Conservation (phyloP, 2,113 vertebrate species). For the Mohoua ochrocephala region DNA sequence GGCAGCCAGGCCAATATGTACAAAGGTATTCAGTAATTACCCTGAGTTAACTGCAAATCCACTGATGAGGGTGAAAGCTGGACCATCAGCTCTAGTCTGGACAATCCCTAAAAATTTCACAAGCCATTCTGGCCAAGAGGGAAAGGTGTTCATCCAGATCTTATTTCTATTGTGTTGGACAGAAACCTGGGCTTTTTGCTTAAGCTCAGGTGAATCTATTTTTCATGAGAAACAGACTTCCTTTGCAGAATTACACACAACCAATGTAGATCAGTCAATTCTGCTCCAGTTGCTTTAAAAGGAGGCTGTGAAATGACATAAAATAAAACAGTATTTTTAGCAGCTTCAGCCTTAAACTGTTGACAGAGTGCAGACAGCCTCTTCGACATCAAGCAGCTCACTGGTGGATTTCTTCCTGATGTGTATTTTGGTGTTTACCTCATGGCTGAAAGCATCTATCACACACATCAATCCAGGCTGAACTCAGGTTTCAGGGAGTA, state of each 20-base stretch:
- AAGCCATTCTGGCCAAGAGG: not conserved
- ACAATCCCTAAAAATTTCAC: not conserved
- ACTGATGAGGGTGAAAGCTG: not conserved
- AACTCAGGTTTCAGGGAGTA: not conserved
- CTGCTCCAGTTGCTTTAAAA: conserved; percentile 8
- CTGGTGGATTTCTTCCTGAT: not conserved
- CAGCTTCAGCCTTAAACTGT: not conserved
- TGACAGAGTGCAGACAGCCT: conserved; percentile 9
- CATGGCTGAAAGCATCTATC: not conserved
- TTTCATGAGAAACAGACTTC: not conserved
- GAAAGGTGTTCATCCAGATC: not conserved
- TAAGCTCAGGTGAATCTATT: not conserved
- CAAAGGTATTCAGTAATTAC: not conserved
- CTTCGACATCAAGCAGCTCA: not conserved
- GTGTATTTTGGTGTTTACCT: not conserved
- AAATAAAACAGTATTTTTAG: not conserved
- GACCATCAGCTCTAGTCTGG: not conserved
- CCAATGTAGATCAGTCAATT: not conserved
- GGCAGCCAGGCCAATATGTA: not conserved
- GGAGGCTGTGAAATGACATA: not conserved
- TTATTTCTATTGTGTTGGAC: not conserved
- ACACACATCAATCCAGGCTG: not conserved
- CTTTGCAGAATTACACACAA: not conserved
- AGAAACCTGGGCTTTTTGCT: not conserved
- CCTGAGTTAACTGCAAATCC: not conserved